phyloP scores from a whole-genome alignment of 2,888 invertebrate genomes.

The Rotaria sp. region DNA sequence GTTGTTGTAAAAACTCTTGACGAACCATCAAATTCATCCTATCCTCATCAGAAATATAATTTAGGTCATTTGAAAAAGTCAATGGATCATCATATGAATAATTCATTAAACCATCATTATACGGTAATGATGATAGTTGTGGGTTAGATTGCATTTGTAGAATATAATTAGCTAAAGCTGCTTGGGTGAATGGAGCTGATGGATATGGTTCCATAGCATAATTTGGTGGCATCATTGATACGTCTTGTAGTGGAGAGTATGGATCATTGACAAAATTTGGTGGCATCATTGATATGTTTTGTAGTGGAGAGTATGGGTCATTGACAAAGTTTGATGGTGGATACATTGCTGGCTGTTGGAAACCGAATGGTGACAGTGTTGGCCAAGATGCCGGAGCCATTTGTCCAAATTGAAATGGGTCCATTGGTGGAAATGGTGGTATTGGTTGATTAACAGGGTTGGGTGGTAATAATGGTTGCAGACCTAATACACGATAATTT shows the following conservation, averaged over 20 bases:
- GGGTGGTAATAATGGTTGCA: neutral
- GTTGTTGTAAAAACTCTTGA: constrained; percentile 1
- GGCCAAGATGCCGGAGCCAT: neutral
- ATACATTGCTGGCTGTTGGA: neutral
- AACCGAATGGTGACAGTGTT: neutral
- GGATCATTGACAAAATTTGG: neutral
- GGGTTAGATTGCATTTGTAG: neutral
- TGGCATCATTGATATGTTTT: neutral
- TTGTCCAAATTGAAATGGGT: neutral
- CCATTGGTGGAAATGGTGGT: neutral
- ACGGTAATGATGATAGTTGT: neutral
- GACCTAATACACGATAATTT: neutral
- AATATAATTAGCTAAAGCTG: neutral
- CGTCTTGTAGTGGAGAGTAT: neutral
- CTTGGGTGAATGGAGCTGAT: neutral
- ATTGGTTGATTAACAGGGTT: neutral
- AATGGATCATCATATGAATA: neutral
- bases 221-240: neutral
- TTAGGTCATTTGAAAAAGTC: no score
- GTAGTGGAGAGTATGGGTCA: neutral
- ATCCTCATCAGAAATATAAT: neutral
- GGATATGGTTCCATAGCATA: neutral
- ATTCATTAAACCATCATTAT: neutral
- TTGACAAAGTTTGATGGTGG: neutral
- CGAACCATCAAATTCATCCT: neutral